These are phyloP conservation scores for Scaptodrosophila lebanonensis DNA, from an alignment of 1,140 invertebrate genomes.

Conservation along the genomic window DNA sequence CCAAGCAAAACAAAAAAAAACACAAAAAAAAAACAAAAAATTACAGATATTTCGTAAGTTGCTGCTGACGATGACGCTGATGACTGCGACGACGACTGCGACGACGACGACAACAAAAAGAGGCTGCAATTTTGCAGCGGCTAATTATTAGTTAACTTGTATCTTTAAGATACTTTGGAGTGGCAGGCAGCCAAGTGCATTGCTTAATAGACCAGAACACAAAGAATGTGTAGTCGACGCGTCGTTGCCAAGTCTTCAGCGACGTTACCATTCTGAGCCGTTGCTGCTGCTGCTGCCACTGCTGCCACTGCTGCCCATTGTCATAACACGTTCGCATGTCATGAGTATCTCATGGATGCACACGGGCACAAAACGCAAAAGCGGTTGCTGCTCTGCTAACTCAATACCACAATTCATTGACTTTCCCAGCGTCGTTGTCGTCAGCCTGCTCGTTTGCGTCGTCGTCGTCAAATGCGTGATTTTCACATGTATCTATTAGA, in stretches of 20 bases:
- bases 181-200: conserved; percentile 33
- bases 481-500: conserved; percentile 75
- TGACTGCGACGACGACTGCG: too few species aligned
- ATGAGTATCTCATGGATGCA: conserved; percentile 55
- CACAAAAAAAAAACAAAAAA: conserved; percentile 8
- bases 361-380: conserved; percentile 7
- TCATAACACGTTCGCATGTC: conserved; percentile 65
- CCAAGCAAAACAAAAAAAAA: conserved; percentile 42
- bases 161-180: conserved; percentile 72
- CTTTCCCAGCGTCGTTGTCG: conserved; percentile 63
- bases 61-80: not conserved
- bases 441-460: too few species aligned
- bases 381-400: not conserved
- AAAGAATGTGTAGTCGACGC: conserved; percentile 16
- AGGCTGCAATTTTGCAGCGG: conserved; percentile 56
- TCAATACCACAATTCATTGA: conserved; percentile 69
- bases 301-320: conserved; percentile 38
- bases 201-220: conserved; percentile 73
- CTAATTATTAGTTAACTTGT: conserved; percentile 75
- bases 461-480: conserved; percentile 56
- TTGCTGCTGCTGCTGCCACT: not conserved
- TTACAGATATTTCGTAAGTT: conserved; percentile 51
- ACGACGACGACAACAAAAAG: not conserved
- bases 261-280: not conserved
- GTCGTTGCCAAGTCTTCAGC: not conserved